A percentile compares a stretch with the other conserved stretches of the same genome.
These are phyloP conservation scores for Orussus abietinus DNA, from an alignment of 1,140 invertebrate genomes.

Conservation along the genomic window DNA sequence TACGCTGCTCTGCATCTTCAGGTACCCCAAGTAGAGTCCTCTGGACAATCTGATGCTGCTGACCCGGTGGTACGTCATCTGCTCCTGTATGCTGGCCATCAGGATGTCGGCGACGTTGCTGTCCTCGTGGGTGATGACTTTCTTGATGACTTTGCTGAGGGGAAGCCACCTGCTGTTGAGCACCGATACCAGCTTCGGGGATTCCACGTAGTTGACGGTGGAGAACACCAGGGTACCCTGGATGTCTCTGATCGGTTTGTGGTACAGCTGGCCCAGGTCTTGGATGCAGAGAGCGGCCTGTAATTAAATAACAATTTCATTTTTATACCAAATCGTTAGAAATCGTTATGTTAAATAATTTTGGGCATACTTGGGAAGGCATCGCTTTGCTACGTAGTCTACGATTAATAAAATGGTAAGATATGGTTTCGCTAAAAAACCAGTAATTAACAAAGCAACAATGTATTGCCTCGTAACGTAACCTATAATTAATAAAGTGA, in stretches of 20 bases:
- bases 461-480: too few species aligned
- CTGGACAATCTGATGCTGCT: slow-evolving; percentile 74
- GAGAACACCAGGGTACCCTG: slow-evolving; percentile 89
- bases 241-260: slow-evolving; percentile 80
- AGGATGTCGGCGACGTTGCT: slow-evolving; percentile 76
- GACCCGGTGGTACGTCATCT: slow-evolving; percentile 88
- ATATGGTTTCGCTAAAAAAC: too few species aligned
- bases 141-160: slow-evolving; percentile 68
- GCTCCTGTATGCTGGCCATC: slow-evolving; percentile 81
- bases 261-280: slow-evolving; percentile 89
- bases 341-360: too few species aligned
- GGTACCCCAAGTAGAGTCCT: slow-evolving; percentile 90
- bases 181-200: slow-evolving; percentile 77
- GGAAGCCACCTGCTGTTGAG: slow-evolving; percentile 88
- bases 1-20: slow-evolving; percentile 93
- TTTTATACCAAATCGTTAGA: background rate
- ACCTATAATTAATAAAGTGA: too few species aligned
- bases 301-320: slow-evolving; percentile 13
- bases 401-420: too few species aligned
- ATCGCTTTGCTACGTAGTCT: too few species aligned
- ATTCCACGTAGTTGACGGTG: slow-evolving; percentile 78
- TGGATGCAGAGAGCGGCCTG: slow-evolving; percentile 80
- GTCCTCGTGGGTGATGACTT: slow-evolving; percentile 63
- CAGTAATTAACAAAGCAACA: too few species aligned
- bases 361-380: too few species aligned